Evolutionary conservation across 2,888 invertebrate genomes (phyloP).

Genomic region (Teleiodes luculella): DNA sequence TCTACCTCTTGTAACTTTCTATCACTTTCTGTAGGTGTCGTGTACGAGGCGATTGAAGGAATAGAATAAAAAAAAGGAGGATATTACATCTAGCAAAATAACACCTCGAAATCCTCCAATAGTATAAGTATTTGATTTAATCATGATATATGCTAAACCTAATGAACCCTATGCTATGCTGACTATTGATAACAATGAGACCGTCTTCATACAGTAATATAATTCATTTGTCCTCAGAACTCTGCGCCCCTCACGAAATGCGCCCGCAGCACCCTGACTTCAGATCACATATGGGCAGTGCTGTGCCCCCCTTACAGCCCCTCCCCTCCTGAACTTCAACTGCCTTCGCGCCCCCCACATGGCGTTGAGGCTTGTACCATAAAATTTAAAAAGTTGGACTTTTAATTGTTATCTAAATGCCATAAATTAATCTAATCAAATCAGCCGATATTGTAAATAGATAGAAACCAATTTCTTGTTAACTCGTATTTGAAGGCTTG

Average conservation of each 20-base stretch:
- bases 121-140: too few relatives aligned
- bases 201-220: too few relatives aligned
- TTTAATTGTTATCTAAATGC: neutral
- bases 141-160: too few relatives aligned
- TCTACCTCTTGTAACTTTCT: too few relatives aligned
- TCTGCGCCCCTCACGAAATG: slow-evolving; percentile 51
- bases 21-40: too few relatives aligned
- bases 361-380: slow-evolving; percentile 59
- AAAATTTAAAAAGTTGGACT: neutral
- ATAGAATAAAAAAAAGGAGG: too few relatives aligned
- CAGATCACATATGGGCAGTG: slow-evolving; percentile 50
- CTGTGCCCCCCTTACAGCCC: slow-evolving; percentile 61
- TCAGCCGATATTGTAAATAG: neutral
- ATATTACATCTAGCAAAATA: too few relatives aligned
- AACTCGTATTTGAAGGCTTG: neutral
- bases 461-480: neutral
- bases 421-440: too few relatives aligned
- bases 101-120: too few relatives aligned
- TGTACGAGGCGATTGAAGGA: too few relatives aligned
- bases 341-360: slow-evolving; percentile 66
- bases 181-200: too few relatives aligned
- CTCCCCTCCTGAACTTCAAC: slow-evolving; percentile 69
- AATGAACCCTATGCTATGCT: too few relatives aligned
- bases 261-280: slow-evolving; percentile 61
- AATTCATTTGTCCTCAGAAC: slow-evolving; percentile 46